Conservation (phyloP, 2,888 invertebrate species). For the Drosophila robusta region DNA sequence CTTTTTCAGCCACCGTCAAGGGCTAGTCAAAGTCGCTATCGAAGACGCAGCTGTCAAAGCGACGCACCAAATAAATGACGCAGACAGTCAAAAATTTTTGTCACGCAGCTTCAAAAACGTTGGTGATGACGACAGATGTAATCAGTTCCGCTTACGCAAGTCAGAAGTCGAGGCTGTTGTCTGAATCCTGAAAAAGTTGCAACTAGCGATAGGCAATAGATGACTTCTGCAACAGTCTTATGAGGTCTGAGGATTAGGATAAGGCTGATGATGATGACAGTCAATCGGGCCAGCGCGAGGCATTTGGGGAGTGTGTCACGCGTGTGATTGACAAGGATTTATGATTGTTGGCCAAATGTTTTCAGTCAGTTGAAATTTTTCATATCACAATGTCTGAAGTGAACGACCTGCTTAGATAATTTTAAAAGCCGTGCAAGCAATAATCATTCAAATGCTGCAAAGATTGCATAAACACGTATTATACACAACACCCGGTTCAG, state of each 20-base stretch:
- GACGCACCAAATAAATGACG: constrained; percentile 73
- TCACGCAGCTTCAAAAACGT: constrained; percentile 67
- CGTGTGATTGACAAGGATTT: constrained; percentile 82
- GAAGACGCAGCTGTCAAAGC: constrained; percentile 67
- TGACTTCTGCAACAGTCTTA: constrained; percentile 39
- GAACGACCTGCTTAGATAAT: constrained; percentile 66
- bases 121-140: constrained; percentile 54
- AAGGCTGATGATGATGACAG: constrained; percentile 70
- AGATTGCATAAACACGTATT: constrained; percentile 73
- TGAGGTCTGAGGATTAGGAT: constrained; percentile 24
- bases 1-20: constrained; percentile 29
- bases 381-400: constrained; percentile 48
- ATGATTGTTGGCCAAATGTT: constrained; percentile 75
- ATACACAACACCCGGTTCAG: constrained; percentile 55
- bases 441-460: constrained; percentile 72
- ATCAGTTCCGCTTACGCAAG: constrained; percentile 77
- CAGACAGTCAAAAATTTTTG: constrained; percentile 65
- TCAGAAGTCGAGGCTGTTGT: constrained; percentile 46
- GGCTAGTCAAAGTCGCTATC: constrained; percentile 46
- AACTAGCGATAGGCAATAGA: constrained; percentile 61
- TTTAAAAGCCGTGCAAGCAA: constrained; percentile 35
- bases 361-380: constrained; percentile 71
- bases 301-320: constrained; percentile 61
- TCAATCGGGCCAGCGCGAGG: constrained; percentile 16
- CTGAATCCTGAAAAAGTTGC: constrained; percentile 37